phyloP scores from a whole-genome alignment of 35 echinoderm and acorn worm species.

The Strongylocentrotus purpuratus region DNA sequence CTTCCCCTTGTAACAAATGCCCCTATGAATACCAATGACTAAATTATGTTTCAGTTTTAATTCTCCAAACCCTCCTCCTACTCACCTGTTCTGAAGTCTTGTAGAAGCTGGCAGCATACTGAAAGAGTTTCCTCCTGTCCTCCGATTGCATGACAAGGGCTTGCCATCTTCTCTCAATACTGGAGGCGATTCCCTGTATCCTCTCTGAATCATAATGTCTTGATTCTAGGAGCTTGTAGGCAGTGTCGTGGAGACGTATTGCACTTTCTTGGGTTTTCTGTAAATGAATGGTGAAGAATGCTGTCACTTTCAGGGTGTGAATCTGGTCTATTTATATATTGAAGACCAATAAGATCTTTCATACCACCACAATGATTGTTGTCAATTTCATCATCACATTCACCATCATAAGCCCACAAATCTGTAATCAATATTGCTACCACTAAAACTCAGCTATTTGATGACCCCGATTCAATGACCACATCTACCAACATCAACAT shows the following conservation, averaged over 20 bases:
- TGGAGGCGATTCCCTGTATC: constrained; percentile 77
- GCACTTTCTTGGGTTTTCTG: constrained; percentile 99
- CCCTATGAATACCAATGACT: too few species aligned
- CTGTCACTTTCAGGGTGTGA: neutral
- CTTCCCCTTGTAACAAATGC: too few species aligned
- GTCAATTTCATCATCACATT: neutral
- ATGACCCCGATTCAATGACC: too few species aligned
- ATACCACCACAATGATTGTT: neutral
- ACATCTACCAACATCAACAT: too few species aligned
- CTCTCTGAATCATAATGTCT: constrained; percentile 87
- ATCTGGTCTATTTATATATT: neutral
- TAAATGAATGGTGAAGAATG: neutral
- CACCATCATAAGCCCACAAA: neutral
- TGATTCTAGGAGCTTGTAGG: constrained; percentile 80
- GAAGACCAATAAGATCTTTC: neutral
- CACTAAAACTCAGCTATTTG: too few species aligned
- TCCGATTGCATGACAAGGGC: constrained; percentile 92
- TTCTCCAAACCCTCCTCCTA: neutral
- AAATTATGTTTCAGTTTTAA: neutral
- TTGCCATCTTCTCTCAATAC: constrained; percentile 83
- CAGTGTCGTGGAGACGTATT: constrained; percentile 97
- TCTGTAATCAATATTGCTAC: too few species aligned
- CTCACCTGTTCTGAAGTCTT: constrained; percentile 97
- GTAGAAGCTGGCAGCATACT: constrained; percentile 92
- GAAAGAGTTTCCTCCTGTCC: constrained; percentile 89